Evolutionary conservation across 2,113 vertebrate species (phyloP).

Genomic region (Sula dactylatra): DNA sequence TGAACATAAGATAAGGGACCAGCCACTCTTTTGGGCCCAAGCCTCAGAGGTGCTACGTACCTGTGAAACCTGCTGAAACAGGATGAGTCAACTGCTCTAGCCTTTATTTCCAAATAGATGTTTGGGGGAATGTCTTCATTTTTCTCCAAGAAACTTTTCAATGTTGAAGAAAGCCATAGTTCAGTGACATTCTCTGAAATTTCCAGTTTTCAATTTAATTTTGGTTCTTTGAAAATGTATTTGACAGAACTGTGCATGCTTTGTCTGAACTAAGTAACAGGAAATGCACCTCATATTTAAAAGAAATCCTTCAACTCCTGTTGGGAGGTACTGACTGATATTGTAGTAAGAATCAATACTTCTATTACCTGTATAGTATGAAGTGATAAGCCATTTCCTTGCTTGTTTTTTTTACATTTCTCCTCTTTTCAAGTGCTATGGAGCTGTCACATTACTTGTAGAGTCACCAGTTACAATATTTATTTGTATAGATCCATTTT

Average conservation of each 20-base stretch:
- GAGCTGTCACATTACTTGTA: not conserved
- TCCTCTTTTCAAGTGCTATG: not conserved
- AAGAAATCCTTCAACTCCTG: not conserved
- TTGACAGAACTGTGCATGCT: not conserved
- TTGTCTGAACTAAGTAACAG: not conserved
- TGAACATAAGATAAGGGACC: not conserved
- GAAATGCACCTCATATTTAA: not conserved
- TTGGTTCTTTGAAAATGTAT: not conserved
- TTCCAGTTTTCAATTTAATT: not conserved
- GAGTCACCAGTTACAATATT: not conserved
- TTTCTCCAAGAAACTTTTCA: not conserved
- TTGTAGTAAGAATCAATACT: not conserved
- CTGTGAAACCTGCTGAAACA: not conserved
- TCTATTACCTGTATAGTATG: not conserved
- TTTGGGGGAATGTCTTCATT: not conserved
- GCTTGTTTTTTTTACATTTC: not conserved
- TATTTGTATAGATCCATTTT: not conserved
- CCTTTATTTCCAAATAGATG: not conserved
- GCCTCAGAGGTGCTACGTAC: not conserved
- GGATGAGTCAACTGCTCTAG: not conserved
- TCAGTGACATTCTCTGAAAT: not conserved
- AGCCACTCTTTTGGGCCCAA: not conserved
- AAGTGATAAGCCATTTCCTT: not conserved
- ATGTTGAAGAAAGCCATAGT: not conserved
- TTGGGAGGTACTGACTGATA: not conserved